A percentile compares a stretch with the other conserved stretches of the same genome.
Conservation (phyloP, 2,888 invertebrate species). For the Tipula vernalis region DNA sequence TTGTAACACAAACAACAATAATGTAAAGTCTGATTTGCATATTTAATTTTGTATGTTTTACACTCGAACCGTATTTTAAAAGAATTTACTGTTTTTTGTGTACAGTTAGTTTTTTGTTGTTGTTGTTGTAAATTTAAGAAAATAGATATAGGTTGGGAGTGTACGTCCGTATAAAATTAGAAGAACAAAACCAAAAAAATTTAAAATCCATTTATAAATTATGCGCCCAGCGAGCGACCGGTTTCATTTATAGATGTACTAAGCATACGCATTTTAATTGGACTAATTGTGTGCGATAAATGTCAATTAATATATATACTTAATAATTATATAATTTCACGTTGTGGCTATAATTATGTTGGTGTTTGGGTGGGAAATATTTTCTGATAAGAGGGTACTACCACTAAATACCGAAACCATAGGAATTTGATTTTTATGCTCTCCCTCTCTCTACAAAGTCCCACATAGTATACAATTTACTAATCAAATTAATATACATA, state of each 20-base stretch:
- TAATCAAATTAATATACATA: not conserved
- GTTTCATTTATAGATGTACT: not conserved
- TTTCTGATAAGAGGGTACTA: not conserved
- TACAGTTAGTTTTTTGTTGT: not conserved
- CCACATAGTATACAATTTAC: not conserved
- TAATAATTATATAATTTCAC: not conserved
- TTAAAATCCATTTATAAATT: not conserved
- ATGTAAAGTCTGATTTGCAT: not conserved
- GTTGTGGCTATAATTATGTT: not conserved
- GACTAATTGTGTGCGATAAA: not conserved
- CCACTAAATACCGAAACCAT: not conserved
- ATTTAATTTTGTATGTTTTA: not conserved
- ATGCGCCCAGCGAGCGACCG: not conserved
- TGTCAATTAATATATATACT: not conserved
- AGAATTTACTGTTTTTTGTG: not conserved
- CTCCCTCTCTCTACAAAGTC: too few species aligned
- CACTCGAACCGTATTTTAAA: not conserved
- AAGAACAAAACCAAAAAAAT: not conserved
- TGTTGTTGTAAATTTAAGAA: not conserved
- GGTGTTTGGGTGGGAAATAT: not conserved
- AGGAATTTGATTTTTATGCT: not conserved
- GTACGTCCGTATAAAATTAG: not conserved
- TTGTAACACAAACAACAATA: not conserved
- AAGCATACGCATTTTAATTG: not conserved
- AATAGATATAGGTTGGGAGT: not conserved